phyloP scores from a whole-genome alignment of 1,140 invertebrate genomes.

The Riptortus pedestris region DNA sequence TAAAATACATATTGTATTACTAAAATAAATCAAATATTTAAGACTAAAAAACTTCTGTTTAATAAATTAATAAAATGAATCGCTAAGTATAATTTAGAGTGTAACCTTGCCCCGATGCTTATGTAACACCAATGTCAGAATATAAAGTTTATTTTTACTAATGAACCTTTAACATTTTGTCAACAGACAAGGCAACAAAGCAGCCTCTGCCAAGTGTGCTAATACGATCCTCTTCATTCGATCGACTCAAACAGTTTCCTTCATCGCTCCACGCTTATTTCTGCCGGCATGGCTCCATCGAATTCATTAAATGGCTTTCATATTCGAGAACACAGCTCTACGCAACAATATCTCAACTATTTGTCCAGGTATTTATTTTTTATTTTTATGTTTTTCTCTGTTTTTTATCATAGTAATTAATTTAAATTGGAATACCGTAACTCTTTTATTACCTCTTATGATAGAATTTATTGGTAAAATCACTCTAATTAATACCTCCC shows the following conservation, averaged over 20 bases:
- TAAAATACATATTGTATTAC: too few species aligned
- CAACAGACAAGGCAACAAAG: constrained; percentile 17
- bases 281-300: constrained; percentile 15
- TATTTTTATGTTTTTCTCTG: neutral
- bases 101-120: too few species aligned
- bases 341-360: neutral
- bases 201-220: constrained; percentile 10
- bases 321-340: neutral
- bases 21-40: too few species aligned
- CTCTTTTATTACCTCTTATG: too few species aligned
- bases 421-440: too few species aligned
- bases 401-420: too few species aligned
- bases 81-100: too few species aligned
- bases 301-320: constrained; percentile 1
- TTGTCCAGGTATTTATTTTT: neutral
- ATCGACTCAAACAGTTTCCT: constrained; percentile 17
- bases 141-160: constrained; percentile 4
- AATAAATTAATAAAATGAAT: too few species aligned
- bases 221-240: constrained; percentile 19
- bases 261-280: constrained; percentile 16
- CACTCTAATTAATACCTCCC: too few species aligned
- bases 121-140: too few species aligned
- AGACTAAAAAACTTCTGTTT: too few species aligned
- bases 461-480: too few species aligned
- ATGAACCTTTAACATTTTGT: constrained; percentile 1